Evolutionary conservation across 23 tunicate species (phyloP).

Genomic region (Oikopleura albicans): DNA sequence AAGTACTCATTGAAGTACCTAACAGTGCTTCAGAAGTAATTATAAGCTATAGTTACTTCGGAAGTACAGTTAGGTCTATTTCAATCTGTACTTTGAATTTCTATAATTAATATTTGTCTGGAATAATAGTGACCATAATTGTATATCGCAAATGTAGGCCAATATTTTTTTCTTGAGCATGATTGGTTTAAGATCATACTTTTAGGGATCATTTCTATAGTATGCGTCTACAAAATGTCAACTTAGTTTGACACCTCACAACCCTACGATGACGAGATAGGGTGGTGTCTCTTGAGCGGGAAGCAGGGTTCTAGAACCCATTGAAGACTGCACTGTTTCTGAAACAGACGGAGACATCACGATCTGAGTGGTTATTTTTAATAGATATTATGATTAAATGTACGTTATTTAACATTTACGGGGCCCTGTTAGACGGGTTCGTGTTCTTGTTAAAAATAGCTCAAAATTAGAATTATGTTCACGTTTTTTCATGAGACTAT

Average conservation of each 20-base stretch:
- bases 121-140: background rate
- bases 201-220: constrained; percentile 82
- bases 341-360: background rate
- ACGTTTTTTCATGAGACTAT: too few relatives aligned
- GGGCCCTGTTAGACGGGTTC: too few relatives aligned
- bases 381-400: too few relatives aligned
- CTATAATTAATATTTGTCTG: too few relatives aligned
- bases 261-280: constrained; percentile 29
- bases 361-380: constrained; percentile 2
- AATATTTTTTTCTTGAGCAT: background rate
- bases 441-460: too few relatives aligned
- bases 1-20: too few relatives aligned
- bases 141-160: background rate
- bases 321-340: constrained; percentile 15
- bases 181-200: constrained; percentile 40
- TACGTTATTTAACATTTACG: too few relatives aligned
- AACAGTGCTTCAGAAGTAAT: too few relatives aligned
- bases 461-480: too few relatives aligned
- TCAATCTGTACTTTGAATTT: too few relatives aligned
- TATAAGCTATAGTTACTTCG: too few relatives aligned
- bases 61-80: too few relatives aligned
- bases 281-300: constrained; percentile 32
- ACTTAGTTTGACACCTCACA: constrained; percentile 21
- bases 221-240: constrained; percentile 42
- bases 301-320: constrained; percentile 18